Conservation (phyloP, 2,113 vertebrate species). For the Spheniscus mendiculus region DNA sequence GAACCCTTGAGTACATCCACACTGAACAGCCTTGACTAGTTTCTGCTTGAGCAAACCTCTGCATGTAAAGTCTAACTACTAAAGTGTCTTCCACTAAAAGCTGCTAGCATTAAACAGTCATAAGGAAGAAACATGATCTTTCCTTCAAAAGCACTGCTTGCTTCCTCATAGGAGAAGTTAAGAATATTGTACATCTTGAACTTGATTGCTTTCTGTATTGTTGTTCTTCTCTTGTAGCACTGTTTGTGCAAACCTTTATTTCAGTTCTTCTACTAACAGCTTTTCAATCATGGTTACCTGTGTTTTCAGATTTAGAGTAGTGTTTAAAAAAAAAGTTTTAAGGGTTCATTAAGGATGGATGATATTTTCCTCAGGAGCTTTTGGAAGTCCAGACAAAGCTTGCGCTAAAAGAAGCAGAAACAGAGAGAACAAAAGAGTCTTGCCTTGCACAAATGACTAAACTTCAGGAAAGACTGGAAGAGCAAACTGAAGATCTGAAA, state of each 20-base stretch:
- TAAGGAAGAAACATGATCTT: neutral
- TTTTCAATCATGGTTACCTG: neutral
- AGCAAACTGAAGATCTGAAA: constrained; percentile 72
- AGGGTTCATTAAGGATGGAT: neutral
- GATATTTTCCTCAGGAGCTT: constrained; percentile 73
- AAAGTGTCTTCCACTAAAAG: neutral
- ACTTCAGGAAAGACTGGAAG: constrained; percentile 75
- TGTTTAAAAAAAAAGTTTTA: neutral
- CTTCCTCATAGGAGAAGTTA: neutral
- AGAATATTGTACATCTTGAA: neutral
- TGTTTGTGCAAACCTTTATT: neutral
- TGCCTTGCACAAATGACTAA: constrained; percentile 59
- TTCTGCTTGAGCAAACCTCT: neutral
- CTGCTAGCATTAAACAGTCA: neutral
- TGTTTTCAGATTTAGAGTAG: neutral
- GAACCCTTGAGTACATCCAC: neutral
- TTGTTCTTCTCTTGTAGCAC: neutral
- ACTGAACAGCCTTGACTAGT: neutral
- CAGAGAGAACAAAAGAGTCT: constrained; percentile 61
- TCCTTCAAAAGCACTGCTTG: neutral
- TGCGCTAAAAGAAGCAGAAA: constrained; percentile 79
- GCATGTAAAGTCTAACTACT: neutral
- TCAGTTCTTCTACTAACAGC: neutral
- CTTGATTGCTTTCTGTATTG: neutral
- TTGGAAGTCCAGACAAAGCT: constrained; percentile 80